Percentiles rank a stretch among this genome's conserved stretches.
Evolutionary conservation across 2,888 invertebrate species (phyloP).

Genomic region (Mesorhabditis spiculigera): DNA sequence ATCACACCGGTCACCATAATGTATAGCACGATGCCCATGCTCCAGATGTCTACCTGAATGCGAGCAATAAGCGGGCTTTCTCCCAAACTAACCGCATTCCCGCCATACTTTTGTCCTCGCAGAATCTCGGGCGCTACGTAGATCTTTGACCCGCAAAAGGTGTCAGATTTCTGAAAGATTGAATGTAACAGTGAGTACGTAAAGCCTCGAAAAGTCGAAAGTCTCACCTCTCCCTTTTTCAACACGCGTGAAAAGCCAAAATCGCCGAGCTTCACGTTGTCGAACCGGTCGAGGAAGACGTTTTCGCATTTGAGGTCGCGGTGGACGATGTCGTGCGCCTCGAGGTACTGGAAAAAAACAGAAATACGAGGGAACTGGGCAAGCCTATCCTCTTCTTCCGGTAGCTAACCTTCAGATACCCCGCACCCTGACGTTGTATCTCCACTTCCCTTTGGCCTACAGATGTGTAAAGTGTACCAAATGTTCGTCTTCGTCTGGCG

Average conservation of each 20-base stretch:
- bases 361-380: not conserved
- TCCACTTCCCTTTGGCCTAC: too few species aligned
- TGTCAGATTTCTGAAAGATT: conserved; percentile 67
- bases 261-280: conserved; percentile 81
- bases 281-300: conserved; percentile 65
- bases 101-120: conserved; percentile 68
- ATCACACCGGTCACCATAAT: conserved; percentile 67
- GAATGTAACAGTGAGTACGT: conserved; percentile 37
- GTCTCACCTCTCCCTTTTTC: conserved; percentile 25
- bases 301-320: conserved; percentile 73
- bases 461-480: too few species aligned
- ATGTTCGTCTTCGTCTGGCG: too few species aligned
- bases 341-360: conserved; percentile 33
- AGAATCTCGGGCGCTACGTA: conserved; percentile 84
- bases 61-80: too few species aligned
- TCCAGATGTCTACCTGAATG: conserved; percentile 72
- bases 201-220: too few species aligned
- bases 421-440: too few species aligned
- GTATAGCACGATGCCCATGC: conserved; percentile 73
- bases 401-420: too few species aligned
- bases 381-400: too few species aligned
- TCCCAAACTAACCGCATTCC: conserved; percentile 41
- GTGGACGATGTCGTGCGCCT: conserved; percentile 38
- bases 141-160: conserved; percentile 80
- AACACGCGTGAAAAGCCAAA: conserved; percentile 80